Evolutionary conservation across 2,797 vertebrate species (phyloP).

Genomic region (Lagorchestes hirsutus): DNA sequence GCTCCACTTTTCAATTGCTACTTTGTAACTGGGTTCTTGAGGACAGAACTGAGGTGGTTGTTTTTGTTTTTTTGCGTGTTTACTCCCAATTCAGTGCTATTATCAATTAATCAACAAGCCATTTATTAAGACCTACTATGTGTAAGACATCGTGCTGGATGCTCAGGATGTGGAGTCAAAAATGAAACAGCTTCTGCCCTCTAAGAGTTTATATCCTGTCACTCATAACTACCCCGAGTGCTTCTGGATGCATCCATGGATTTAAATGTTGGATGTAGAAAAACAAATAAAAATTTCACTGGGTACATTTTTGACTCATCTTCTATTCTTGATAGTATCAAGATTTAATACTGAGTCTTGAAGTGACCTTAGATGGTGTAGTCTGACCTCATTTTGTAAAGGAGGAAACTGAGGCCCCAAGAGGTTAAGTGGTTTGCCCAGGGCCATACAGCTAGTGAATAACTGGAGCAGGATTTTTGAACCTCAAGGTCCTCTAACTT

Average conservation of each 20-base stretch:
- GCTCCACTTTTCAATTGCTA: background rate
- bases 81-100: background rate
- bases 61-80: background rate
- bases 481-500: background rate
- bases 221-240: background rate
- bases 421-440: background rate
- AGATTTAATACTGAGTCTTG: conserved; percentile 19
- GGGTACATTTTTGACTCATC: background rate
- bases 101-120: background rate
- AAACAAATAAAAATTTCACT: background rate
- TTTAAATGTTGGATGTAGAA: background rate
- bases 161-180: background rate
- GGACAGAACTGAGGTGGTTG: background rate
- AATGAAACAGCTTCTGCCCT: background rate
- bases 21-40: background rate
- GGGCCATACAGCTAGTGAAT: background rate
- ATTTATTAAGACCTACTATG: background rate
- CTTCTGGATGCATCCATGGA: background rate
- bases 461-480: background rate
- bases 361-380: conserved; percentile 24
- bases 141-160: background rate
- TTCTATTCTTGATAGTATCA: background rate
- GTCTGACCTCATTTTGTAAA: conserved; percentile 28
- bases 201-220: background rate
- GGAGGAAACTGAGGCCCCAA: conserved; percentile 25